Evolutionary conservation across 1,140 invertebrate species (phyloP), one percentile per base, ranked within the genome.

Genomic region (Apolygus lucorum): DNA sequence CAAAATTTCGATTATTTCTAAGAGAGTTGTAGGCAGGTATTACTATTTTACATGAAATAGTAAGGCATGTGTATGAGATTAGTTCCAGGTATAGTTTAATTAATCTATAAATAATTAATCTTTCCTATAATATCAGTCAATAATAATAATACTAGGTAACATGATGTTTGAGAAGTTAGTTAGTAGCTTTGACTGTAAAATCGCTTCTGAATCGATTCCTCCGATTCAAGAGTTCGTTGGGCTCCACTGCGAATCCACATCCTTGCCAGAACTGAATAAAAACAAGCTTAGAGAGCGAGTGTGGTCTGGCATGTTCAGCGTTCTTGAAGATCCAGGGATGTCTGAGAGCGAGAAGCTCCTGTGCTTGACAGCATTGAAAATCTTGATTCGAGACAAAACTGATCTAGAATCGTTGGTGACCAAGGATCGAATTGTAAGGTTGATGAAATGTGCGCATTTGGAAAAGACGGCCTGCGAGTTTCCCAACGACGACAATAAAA

Each of bases 341-440:
- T 8, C 34, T 17, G 85, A 77, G 78, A 42, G 74, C 74, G 63
- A 76, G 87, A 69, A 84, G 84, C 72, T 76, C 75, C 14, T 79
- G 71, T 85, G 82, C 72, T 78, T 86, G 59, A 77, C 79, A 67
- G 78, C 79, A 1, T 77, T 89, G 74, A 76, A 84, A 54, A 84
- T 87, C 72, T 76, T 85, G 24, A 84, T 83, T 73, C 85, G 92
- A 34, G 91, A 93, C 72, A 90, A 91, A 80, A 81, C 80, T 42
- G 82, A 85, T 68, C 79, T 93, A n/a, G 83, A 90, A 73, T 82
- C 85, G 73, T 76, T 91, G 34, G 81, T 91, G 52, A 86, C 84
- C 75, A 82, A 85, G 52, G 81, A 78, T 8, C 34, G 34, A 8
- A 8, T 92, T 59, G 80, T 84, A 71, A 79, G 81, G 14, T 78